phyloP scores from a whole-genome alignment of 2,113 vertebrate genomes.

The Alexandromys fortis region DNA sequence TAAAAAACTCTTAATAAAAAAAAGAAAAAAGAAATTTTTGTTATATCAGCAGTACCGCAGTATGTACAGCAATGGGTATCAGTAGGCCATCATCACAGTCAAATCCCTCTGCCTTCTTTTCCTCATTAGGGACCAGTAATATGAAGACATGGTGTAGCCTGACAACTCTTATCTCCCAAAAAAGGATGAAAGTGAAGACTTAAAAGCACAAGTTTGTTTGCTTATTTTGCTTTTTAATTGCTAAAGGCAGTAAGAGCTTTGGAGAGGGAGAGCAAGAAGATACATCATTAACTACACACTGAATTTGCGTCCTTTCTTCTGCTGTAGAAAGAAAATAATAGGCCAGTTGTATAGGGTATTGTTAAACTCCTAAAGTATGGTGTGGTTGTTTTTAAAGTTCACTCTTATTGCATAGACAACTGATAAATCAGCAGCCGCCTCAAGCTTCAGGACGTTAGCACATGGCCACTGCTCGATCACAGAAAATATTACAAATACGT shows the following conservation, averaged over 20 bases:
- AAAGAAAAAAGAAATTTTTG: background rate
- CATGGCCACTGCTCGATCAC: background rate
- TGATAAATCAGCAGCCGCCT: background rate
- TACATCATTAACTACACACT: background rate
- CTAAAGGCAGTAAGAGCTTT: constrained; percentile 27
- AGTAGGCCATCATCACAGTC: background rate
- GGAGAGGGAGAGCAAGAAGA: background rate
- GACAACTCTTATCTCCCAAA: background rate
- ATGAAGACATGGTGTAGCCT: background rate
- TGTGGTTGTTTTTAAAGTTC: background rate
- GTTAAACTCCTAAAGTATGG: background rate
- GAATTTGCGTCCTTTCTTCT: constrained; percentile 16
- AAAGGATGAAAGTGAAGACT: background rate
- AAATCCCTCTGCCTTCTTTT: constrained; percentile 20
- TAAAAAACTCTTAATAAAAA: no score
- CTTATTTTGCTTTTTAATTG: background rate
- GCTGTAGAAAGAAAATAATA: constrained; percentile 7
- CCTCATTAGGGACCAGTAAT: background rate
- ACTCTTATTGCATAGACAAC: background rate
- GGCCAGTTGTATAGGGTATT: background rate
- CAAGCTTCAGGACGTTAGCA: background rate
- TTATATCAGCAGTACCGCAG: background rate
- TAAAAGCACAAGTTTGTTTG: background rate
- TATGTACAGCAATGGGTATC: background rate
- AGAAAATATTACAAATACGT: constrained; percentile 62